Base-by-base conservation (phyloP, 2,113 vertebrate genomes). In the Hepsetus odoe region DNA sequence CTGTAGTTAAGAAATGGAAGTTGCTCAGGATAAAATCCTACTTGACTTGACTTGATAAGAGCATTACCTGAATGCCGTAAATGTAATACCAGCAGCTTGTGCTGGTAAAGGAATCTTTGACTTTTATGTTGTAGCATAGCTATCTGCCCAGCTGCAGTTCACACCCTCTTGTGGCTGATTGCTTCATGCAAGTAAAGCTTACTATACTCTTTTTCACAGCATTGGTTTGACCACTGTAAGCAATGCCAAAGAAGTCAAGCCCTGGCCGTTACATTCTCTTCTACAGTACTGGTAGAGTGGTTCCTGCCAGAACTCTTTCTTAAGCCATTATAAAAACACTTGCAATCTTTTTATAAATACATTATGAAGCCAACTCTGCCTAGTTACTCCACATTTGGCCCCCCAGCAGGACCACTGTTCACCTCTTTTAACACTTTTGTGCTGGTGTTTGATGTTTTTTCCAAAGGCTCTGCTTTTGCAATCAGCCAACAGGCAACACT, bases 381-480 rank as follows among this genome's bases (percentile, higher is more conserved):
- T 69, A 81, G 66, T 65, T 70, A 82, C 85, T 46, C 53, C 16
- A n/a, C 35, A 44, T 74, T 64, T 66, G 44, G 49, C 58, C 30
- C 10, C 5, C 69, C 11, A 84, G 74, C 76, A 79, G 46, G 56
- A 84, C 6, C 24, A 61, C 38, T 33, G 67, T 58, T 35, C 26
- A 49, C 66, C 18, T 44, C 73, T 68, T 79, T 83, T 58, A 75
- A 79, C 82, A 55, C 26, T 10, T 80, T 38, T 69, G 53, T 87
- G 74, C 20, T 72, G 59, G 64, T 86, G 64, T 86, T 72, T 77
- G 66, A 81, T 89, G 82, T 88, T 88, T 89, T 83, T 87, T 74
- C 80, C 79, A 81, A 76, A 53, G 35, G 62, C 80, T 87, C 86
- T 89, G 87, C 70, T 89, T 87, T 90, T 80, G 66, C 84, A 86